Conservation (phyloP, 2,113 vertebrate genomes). For the Ceuthmochares aereus region DNA sequence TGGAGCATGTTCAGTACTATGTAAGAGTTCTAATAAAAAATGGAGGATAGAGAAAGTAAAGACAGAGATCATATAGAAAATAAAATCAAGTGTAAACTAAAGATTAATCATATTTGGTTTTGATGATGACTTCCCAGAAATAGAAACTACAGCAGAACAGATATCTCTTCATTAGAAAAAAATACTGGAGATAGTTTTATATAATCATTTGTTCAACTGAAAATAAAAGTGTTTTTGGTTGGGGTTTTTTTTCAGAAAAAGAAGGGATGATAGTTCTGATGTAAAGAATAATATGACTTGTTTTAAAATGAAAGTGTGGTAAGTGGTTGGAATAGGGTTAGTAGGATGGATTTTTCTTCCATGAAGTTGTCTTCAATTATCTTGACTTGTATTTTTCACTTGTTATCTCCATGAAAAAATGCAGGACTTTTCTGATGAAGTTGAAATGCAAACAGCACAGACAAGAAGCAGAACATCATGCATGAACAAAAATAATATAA, state of each 20-base stretch:
- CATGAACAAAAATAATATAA: neutral
- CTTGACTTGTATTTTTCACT: neutral
- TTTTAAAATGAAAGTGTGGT: neutral
- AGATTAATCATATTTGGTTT: neutral
- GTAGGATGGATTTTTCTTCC: neutral
- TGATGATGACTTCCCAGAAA: neutral
- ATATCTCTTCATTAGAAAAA: neutral
- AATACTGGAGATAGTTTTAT: neutral
- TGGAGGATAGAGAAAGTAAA: neutral
- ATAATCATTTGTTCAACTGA: neutral
- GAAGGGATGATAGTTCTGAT: neutral
- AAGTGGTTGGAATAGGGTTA: neutral
- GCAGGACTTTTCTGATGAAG: neutral
- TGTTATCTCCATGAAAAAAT: neutral
- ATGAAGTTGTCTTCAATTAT: rapidly evolving
- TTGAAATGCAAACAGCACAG: neutral
- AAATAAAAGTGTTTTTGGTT: too few species aligned
- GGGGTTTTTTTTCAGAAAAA: too few species aligned
- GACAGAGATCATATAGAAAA: neutral
- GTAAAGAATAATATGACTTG: neutral
- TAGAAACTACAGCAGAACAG: neutral
- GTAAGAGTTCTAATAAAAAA: neutral
- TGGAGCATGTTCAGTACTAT: rapidly evolving
- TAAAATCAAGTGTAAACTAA: neutral
- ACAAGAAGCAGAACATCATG: neutral